These are phyloP conservation scores for Aphidius colemani DNA, from an alignment of 2,888 invertebrate species.

Conservation along the genomic window DNA sequence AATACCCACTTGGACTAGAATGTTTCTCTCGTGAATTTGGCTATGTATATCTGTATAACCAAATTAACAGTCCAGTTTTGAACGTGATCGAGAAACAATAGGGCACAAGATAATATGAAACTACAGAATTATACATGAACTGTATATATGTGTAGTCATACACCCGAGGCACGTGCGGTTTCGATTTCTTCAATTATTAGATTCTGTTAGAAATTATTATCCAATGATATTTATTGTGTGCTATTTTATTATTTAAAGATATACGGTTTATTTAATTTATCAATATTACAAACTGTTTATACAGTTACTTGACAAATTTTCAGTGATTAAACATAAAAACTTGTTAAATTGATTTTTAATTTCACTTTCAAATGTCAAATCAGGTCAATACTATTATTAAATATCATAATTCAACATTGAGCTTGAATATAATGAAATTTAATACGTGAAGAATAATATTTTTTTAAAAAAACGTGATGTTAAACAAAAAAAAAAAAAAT, in stretches of 20 bases:
- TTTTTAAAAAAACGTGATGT: too few species aligned
- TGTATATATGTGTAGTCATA: background rate
- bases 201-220: slow-evolving; percentile 21
- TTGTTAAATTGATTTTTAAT: too few species aligned
- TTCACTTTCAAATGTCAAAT: too few species aligned
- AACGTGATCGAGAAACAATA: slow-evolving; percentile 32
- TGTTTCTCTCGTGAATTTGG: slow-evolving; percentile 28
- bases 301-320: too few species aligned
- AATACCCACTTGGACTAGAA: slow-evolving; percentile 25
- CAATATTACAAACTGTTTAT: background rate
- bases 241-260: background rate
- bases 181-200: slow-evolving; percentile 24
- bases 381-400: too few species aligned
- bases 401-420: too few species aligned
- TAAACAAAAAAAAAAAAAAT: too few species aligned
- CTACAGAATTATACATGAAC: slow-evolving; percentile 2
- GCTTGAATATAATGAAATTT: too few species aligned
- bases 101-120: slow-evolving; percentile 29
- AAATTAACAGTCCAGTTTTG: slow-evolving; percentile 20
- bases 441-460: too few species aligned
- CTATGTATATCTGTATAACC: background rate
- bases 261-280: too few species aligned
- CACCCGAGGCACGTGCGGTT: slow-evolving; percentile 21
- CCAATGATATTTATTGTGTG: background rate
- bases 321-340: too few species aligned